phyloP scores from a whole-genome alignment of 2,797 vertebrate genomes.

The Podarcis siculus region DNA sequence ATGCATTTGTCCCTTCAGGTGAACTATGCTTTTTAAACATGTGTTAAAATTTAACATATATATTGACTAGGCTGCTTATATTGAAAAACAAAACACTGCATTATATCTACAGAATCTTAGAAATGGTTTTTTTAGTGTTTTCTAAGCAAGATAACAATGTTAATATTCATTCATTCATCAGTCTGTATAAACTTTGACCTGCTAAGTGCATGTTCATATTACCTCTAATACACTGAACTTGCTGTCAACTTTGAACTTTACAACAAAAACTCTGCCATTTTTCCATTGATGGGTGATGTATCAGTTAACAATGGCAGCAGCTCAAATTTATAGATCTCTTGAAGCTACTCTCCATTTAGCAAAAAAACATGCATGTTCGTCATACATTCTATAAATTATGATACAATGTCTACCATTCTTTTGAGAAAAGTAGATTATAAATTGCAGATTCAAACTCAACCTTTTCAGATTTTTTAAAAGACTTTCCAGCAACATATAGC shows the following conservation, averaged over 20 bases:
- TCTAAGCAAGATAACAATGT: constrained; percentile 22
- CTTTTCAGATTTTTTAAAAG: not conserved
- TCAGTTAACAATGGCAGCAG: constrained; percentile 45
- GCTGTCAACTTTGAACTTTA: constrained; percentile 52
- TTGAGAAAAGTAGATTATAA: not conserved
- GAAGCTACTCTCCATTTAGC: constrained; percentile 5
- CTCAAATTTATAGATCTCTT: constrained; percentile 42
- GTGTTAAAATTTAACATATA: not conserved
- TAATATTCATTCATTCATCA: not conserved
- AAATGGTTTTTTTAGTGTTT: constrained; percentile 58
- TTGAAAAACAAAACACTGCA: not conserved
- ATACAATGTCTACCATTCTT: not conserved
- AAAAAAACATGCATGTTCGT: constrained; percentile 20
- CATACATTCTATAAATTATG: not conserved
- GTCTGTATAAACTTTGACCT: constrained; percentile 17
- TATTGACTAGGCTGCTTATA: not conserved
- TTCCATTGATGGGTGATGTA: not conserved
- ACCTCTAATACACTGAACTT: constrained; percentile 50
- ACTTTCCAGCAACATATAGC: not conserved
- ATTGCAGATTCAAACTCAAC: not conserved
- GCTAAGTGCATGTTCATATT: constrained; percentile 9
- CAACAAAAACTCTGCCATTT: constrained; percentile 22
- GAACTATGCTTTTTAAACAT: not conserved
- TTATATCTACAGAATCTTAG: not conserved
- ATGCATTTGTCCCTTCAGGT: not conserved